These are phyloP conservation scores for Stegophylla sp. DNA, from an alignment of 2,888 invertebrate genomes.

Conservation along the genomic window DNA sequence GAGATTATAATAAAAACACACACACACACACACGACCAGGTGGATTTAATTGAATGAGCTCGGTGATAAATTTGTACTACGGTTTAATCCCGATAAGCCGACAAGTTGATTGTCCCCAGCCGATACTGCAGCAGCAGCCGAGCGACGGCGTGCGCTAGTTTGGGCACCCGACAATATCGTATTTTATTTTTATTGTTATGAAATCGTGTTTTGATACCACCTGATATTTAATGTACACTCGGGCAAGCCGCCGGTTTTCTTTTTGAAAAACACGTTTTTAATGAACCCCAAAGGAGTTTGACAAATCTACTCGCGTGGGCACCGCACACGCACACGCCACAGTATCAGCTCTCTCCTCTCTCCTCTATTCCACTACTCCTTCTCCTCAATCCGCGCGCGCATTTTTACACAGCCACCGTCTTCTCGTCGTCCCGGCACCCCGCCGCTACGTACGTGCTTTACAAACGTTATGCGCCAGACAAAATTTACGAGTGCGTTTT, in stretches of 20 bases:
- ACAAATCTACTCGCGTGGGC: constrained; percentile 58
- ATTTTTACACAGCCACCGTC: constrained; percentile 32
- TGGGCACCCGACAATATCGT: constrained; percentile 41
- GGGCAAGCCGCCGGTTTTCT: constrained; percentile 43
- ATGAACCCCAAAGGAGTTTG: constrained; percentile 55
- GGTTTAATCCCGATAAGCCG: constrained; percentile 57
- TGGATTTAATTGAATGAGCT: constrained; percentile 52
- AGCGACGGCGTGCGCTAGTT: neutral
- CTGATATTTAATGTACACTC: constrained; percentile 33
- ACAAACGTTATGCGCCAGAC: constrained; percentile 38
- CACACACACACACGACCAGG: constrained; percentile 27
- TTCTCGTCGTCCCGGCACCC: constrained; percentile 25
- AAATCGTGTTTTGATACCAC: constrained; percentile 49
- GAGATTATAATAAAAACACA: constrained; percentile 35
- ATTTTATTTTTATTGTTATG: constrained; percentile 46
- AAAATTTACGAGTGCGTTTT: constrained; percentile 54
- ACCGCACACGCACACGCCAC: neutral
- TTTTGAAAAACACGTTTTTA: constrained; percentile 58
- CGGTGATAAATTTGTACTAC: constrained; percentile 44
- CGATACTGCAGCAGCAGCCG: neutral
- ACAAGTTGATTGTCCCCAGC: constrained; percentile 52
- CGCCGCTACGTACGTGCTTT: constrained; percentile 52
- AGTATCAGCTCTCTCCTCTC: neutral
- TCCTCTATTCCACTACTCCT: neutral
- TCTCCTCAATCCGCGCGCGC: neutral